Evolutionary conservation across 2,888 invertebrate species (phyloP), one percentile per base, ranked within the genome.

Genomic region (Rhopalosiphum nymphaeae): DNA sequence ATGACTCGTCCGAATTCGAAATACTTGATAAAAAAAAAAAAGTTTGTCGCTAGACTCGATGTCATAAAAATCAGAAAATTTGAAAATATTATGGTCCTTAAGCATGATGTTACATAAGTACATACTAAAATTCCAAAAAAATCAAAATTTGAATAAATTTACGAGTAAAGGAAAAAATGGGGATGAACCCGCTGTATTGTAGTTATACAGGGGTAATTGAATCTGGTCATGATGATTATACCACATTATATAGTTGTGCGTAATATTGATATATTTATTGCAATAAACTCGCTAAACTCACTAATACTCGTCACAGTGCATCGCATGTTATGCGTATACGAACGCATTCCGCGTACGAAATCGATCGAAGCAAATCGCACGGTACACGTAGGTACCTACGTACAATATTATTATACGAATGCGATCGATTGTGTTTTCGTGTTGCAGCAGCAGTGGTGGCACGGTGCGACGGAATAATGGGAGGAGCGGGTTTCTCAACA

Each of bases 401-500:
- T 57, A 3, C 26, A 26, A 57, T 57, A 57, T 57, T 57, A 26
- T 57, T 26, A 57, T 61, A 57, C 26, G 9, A 57, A 9, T 26
- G 26, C 78, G 36, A 78, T 78, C 36, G 78, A 36, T 36, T 29
- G 29, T 61, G 36, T 36, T 78, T 78, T 78, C 78, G 36, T 21
- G 36, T 78, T 3, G 36, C 78, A 36, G 67, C 67, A 16, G 78
- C 21, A 42, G 78, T 9, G 78, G 78, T 0, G 78, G 78, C n/a
- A n/a, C 7, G 78, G 78, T n/a, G 61, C 29, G 61, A 13, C 78
- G 78, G 36, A 78, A 67, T 67, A 36, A 36, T 36, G 36, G 78
- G 78, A 78, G 78, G 78, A 78, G 78, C 78, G 78, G 78, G 36
- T 78, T 78, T 78, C 78, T 78, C 78, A 78, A 78, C 78, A 36